Base-by-base conservation (phyloP, 2,888 invertebrate genomes). In the Lasius fuliginosus region DNA sequence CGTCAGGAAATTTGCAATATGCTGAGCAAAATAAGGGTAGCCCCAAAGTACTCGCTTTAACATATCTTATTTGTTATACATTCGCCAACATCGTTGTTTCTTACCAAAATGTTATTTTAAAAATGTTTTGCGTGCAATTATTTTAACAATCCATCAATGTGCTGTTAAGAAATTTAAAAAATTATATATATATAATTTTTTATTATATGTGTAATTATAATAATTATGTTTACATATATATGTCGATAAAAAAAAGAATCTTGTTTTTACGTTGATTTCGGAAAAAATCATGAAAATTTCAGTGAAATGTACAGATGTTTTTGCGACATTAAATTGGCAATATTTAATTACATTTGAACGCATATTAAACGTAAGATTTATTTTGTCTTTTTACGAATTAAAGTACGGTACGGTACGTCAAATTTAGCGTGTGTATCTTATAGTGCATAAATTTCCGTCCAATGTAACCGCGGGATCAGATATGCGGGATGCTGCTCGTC, bases 401-500 rank as follows among this genome's bases (percentile, higher is more conserved):
- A 15, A 53, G 12, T 42, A 49, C 27, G 15, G 12, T 42, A 49
- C 27, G 15, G 12, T 33, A 46, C 23, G 5, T 23, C 36, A 65
- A 27, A 11, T 68, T 68, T 40, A 40, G 68, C 56, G 40, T 77
- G 15, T 27, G n/a, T 40, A 27, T 40, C 76, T 77, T 77, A 77
- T 9, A 68, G 56, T n/a, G 69, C 58, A 58, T 69, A 77, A 68
- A 77, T 77, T 77, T 77, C 42, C 77, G 40, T 23, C 42, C 69
- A 77, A 58, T 68, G 69, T 69, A 58, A 30, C 56, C 56, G 69
- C 69, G 69, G 46, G 56, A 77, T 77, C 56, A 77, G 69, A 77
- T 68, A 68, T 53, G 46, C 46, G 36, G 76, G 68, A 62, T 68
- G 46, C 62, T 40, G 73, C 82, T 84, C 84, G 74, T 82, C 81